Percentiles rank a stretch among this genome's conserved stretches.
phyloP scores from a whole-genome alignment of 2,888 invertebrate genomes.

The Hirtodrosophila confusa region DNA sequence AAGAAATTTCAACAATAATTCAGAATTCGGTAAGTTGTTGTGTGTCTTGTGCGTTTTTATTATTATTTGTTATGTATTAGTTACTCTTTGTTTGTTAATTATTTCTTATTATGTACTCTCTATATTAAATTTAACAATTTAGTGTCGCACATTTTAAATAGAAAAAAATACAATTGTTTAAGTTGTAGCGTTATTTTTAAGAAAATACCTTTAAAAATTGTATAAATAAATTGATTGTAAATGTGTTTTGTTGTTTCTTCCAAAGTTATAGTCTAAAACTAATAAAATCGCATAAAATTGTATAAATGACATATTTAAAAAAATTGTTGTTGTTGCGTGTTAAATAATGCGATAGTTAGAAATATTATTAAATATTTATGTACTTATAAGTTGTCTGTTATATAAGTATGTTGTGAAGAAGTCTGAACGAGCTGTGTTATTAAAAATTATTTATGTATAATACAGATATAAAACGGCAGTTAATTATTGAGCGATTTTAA shows the following conservation, averaged over 20 bases:
- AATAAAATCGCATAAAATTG: slow-evolving; percentile 46
- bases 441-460: slow-evolving; percentile 22
- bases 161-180: background rate
- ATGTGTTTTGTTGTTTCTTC: slow-evolving; percentile 2
- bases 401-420: background rate
- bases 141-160: slow-evolving; percentile 1
- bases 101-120: background rate
- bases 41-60: slow-evolving; percentile 16
- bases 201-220: slow-evolving; percentile 27
- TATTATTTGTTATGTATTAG: slow-evolving; percentile 14
- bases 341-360: slow-evolving; percentile 9
- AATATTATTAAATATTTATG: slow-evolving; percentile 1
- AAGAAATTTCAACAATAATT: slow-evolving; percentile 18
- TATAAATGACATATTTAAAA: slow-evolving; percentile 45
- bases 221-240: slow-evolving; percentile 35
- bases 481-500: slow-evolving; percentile 19
- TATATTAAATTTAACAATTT: slow-evolving; percentile 1
- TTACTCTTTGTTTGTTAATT: background rate
- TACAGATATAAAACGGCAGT: slow-evolving; percentile 38
- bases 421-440: slow-evolving; percentile 7
- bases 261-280: slow-evolving; percentile 9
- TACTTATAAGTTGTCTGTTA: background rate
- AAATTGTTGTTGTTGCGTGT: slow-evolving; percentile 2
- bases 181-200: slow-evolving; percentile 1
- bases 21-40: slow-evolving; percentile 25